phyloP scores from a whole-genome alignment of 2,113 vertebrate species.

The Nibea albiflora region DNA sequence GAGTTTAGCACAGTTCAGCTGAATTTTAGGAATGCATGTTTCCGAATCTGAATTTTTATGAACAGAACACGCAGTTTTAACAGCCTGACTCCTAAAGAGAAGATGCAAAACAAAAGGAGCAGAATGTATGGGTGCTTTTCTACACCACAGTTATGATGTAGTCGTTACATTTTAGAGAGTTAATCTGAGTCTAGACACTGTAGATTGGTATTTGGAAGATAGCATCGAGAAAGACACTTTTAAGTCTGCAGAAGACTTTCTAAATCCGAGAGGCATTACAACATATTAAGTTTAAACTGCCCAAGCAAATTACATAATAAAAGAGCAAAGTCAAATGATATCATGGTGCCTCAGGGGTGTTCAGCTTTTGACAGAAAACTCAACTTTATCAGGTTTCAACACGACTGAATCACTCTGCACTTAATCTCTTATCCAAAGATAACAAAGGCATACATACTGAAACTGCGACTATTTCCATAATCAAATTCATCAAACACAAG shows the following conservation, averaged over 20 bases:
- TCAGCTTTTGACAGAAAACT: neutral
- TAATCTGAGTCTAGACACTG: neutral
- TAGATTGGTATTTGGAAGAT: neutral
- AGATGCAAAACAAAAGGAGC: neutral
- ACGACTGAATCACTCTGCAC: neutral
- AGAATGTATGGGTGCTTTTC: neutral
- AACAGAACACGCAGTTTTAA: neutral
- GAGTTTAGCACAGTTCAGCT: neutral
- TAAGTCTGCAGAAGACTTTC: neutral
- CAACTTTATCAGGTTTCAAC: slow-evolving; percentile 19
- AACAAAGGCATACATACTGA: neutral
- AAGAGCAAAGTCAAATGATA: neutral
- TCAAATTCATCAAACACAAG: neutral
- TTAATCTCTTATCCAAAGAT: slow-evolving; percentile 2
- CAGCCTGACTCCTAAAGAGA: neutral
- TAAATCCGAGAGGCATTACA: neutral
- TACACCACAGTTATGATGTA: neutral
- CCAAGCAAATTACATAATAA: neutral
- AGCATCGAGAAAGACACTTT: neutral
- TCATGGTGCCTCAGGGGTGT: neutral
- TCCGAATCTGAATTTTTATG: neutral
- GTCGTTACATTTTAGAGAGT: neutral
- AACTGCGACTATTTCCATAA: neutral
- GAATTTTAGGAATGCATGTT: neutral
- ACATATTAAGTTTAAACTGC: neutral